Conservation (phyloP, 2,888 invertebrate species). For the Villa cingulata region DNA sequence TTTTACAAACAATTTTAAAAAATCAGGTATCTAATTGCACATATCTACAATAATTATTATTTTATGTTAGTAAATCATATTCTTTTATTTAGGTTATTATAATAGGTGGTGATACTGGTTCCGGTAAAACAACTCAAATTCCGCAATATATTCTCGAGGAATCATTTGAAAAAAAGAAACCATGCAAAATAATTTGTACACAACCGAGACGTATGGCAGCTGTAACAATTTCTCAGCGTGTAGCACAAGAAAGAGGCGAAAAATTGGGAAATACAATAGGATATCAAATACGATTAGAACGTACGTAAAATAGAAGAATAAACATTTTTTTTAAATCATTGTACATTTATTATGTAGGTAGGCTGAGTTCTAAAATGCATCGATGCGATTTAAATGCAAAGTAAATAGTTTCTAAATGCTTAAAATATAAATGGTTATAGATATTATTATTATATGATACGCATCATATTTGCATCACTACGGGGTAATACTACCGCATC, state of each 20-base stretch:
- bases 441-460: no score
- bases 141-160: conserved; percentile 86
- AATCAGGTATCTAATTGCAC: no score
- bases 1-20: background rate
- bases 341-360: no score
- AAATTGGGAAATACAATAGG: conserved; percentile 59
- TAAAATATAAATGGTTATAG: no score
- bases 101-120: conserved; percentile 76
- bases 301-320: conserved; percentile 18
- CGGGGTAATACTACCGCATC: no score
- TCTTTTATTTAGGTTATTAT: conserved; percentile 50
- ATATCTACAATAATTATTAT: background rate
- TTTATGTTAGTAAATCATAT: background rate
- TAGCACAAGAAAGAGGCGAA: conserved; percentile 56
- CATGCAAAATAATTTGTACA: conserved; percentile 79
- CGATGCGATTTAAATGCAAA: no score
- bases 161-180: conserved; percentile 42
- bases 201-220: conserved; percentile 88
- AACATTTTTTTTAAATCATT: no score
- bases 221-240: conserved; percentile 77
- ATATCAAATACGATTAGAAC: conserved; percentile 85
- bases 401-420: no score
- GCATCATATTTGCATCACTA: no score
- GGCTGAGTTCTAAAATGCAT: no score
- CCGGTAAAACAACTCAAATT: conserved; percentile 91